Conservation (phyloP, 2,797 vertebrate species). For the Oreortyx pictus region DNA sequence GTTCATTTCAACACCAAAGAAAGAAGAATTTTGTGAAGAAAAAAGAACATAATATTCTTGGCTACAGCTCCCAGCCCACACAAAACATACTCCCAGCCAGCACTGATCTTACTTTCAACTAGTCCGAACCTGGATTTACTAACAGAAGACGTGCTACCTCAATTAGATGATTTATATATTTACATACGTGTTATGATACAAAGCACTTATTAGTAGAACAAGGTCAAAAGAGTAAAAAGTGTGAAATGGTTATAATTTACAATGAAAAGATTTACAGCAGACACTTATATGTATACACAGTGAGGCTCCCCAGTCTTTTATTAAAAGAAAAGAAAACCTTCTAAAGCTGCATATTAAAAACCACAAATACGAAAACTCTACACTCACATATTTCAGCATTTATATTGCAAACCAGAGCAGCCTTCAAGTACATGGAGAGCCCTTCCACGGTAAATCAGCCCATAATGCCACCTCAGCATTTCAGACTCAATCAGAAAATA, state of each 20-base stretch:
- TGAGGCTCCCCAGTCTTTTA: neutral
- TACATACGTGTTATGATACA: neutral
- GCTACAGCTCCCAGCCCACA: neutral
- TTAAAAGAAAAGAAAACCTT: neutral
- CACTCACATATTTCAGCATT: neutral
- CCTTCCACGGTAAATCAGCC: neutral
- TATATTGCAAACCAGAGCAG: neutral
- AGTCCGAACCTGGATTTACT: neutral
- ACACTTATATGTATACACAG: neutral
- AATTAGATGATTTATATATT: neutral
- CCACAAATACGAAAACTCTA: neutral
- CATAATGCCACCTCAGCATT: neutral
- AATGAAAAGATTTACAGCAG: neutral
- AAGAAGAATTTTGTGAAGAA: neutral
- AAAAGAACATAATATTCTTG: neutral
- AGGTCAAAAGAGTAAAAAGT: neutral
- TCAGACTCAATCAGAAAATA: neutral
- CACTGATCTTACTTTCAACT: neutral
- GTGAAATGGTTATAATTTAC: neutral
- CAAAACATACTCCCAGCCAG: neutral
- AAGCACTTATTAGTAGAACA: conserved; percentile 23
- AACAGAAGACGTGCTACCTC: neutral
- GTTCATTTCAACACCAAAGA: neutral
- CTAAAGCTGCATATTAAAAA: neutral
- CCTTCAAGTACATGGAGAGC: neutral